Conservation (phyloP, 1,140 invertebrate genomes). For the Pentalonia nigronervosa region DNA sequence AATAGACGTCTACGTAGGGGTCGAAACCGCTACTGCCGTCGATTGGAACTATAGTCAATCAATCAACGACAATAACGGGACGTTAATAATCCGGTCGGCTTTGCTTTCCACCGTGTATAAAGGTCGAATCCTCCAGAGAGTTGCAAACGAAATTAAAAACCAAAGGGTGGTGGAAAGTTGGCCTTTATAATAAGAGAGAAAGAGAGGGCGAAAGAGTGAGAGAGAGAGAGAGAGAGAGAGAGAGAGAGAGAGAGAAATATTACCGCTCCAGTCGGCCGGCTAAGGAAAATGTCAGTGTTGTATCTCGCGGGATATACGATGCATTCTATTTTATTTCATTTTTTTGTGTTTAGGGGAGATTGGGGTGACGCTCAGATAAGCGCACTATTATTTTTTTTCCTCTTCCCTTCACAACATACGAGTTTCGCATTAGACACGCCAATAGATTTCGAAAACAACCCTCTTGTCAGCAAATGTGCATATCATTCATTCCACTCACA, state of each 20-base stretch:
- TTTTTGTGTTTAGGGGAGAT: neutral
- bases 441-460: conserved; percentile 36
- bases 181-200: neutral
- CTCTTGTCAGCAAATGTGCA: neutral
- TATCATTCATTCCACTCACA: neutral
- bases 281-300: conserved; percentile 41
- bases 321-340: neutral
- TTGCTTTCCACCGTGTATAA: conserved; percentile 13
- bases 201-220: neutral
- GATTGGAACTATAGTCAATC: conserved; percentile 31
- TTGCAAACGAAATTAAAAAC: conserved; percentile 49
- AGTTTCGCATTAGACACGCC: neutral
- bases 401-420: neutral
- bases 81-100: conserved; percentile 55
- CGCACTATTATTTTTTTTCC: conserved; percentile 48
- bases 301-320: conserved; percentile 27
- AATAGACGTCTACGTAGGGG: neutral
- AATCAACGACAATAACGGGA: conserved; percentile 51
- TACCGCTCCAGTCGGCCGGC: neutral
- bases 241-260: neutral
- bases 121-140: conserved; percentile 33
- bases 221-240: neutral
- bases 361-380: conserved; percentile 22
- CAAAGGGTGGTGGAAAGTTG: neutral
- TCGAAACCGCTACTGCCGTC: neutral